Evolutionary conservation across 2,888 invertebrate genomes (phyloP), one percentile per base, ranked within the genome.

Genomic region (Plebejus anna): DNA sequence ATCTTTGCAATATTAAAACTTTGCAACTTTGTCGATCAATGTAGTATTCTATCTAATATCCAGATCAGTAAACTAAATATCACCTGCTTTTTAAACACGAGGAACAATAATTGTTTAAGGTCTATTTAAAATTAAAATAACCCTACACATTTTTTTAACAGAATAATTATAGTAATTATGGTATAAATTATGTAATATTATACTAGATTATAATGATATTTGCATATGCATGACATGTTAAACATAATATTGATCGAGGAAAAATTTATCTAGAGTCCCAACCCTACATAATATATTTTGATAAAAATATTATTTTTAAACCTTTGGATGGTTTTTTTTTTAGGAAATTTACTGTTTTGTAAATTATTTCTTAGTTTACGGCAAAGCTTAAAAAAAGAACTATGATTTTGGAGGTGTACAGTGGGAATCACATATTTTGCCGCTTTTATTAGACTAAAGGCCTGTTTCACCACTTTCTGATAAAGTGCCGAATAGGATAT

Each of bases 151-250:
- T 42, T 71, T 42, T 71, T n/a, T 11, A 42, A 9, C 42, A 71
- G n/a, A n/a, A 71, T 71, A n/a, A 71, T 71, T 42, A 71, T 71
- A 71, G 38, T 71, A n/a, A 71, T 71, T 42, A 42, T 42, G 0
- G 42, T 71, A 42, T 71, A 71, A 71, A 42, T 71, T 71, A 71
- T 42, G 71, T 22, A 42, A 42, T 71, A 70, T 70, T 70, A 11
- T 70, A 66, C 66, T n/a, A 9, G 42, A 13, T 61, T 61, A 61
- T 61, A 66, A 16, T 3, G 3, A 7, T 22, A 70, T 42, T 42
- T 71, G 22, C 42, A 42, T 71, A 42, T 71, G n/a, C 71, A 42
- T 42, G 13, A 32, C 38, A 71, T 71, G 71, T 42, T 42, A 42
- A 22, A 42, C 42, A 71, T n/a, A 28, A 38, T 71, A 71, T 71